These are phyloP conservation scores for Gymnorhina tibicen DNA, from an alignment of 2,113 vertebrate genomes.

Conservation along the genomic window DNA sequence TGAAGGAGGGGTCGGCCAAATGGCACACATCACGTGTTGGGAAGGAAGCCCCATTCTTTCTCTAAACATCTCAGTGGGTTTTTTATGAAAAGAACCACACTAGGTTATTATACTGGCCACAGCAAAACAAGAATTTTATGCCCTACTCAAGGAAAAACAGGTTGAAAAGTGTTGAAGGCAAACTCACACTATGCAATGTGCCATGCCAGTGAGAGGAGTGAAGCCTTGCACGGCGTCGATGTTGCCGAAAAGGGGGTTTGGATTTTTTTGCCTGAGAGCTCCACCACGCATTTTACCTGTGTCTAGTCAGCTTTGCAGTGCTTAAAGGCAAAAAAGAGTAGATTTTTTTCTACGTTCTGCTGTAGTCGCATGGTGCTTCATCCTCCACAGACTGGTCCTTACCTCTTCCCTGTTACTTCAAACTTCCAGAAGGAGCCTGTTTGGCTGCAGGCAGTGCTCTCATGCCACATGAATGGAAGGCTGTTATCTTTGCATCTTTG, in stretches of 20 bases:
- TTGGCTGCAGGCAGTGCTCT: not conserved
- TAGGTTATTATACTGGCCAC: not conserved
- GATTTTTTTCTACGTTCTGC: not conserved
- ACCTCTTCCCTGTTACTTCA: not conserved
- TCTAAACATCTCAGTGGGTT: not conserved
- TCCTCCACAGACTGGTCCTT: not conserved
- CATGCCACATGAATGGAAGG: not conserved
- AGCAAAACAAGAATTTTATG: not conserved
- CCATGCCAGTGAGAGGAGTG: not conserved
- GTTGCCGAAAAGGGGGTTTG: not conserved
- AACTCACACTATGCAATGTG: not conserved
- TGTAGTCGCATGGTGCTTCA: rapidly evolving
- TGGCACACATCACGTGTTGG: constrained; percentile 17
- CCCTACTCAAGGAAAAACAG: not conserved
- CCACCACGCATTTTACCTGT: not conserved
- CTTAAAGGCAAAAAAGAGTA: not conserved
- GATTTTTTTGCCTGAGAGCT: not conserved
- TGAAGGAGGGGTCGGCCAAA: constrained; percentile 51
- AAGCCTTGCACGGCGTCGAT: not conserved
- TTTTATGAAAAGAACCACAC: not conserved
- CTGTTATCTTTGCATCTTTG: not conserved
- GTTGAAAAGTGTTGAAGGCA: not conserved
- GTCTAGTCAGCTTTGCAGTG: not conserved
- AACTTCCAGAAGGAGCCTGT: not conserved
- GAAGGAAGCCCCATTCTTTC: constrained; percentile 12